Percentiles rank a stretch among this genome's conserved stretches.
These are phyloP conservation scores for Neomorphus geoffroyi DNA, from an alignment of 2,797 vertebrate genomes.

Conservation along the genomic window DNA sequence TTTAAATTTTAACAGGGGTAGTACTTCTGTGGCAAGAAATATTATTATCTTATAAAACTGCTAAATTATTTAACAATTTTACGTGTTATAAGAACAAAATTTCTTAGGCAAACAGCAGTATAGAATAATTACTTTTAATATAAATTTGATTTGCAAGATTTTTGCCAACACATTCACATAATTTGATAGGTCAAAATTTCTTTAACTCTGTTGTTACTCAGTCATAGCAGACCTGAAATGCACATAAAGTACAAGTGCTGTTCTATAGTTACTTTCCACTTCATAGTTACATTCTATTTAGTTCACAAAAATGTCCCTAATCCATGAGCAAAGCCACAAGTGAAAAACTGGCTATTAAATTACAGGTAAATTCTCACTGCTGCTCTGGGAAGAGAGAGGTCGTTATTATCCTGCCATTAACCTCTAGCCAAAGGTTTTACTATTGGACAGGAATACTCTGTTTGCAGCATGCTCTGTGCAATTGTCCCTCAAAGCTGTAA, in stretches of 20 bases:
- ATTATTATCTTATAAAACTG: not conserved
- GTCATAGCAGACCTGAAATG: not conserved
- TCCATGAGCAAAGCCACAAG: not conserved
- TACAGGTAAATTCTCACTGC: not conserved
- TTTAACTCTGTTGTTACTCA: not conserved
- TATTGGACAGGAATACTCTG: accelerated
- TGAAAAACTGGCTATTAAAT: not conserved
- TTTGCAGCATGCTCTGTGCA: not conserved
- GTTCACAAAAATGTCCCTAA: not conserved
- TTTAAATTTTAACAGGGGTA: not conserved
- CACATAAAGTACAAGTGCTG: not conserved
- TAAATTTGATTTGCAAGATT: not conserved
- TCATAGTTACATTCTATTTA: not conserved
- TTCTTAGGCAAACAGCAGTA: not conserved
- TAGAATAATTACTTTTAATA: not conserved
- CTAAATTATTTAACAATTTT: not conserved
- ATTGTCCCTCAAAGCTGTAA: not conserved
- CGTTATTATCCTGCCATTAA: not conserved
- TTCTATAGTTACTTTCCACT: not conserved
- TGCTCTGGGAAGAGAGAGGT: not conserved
- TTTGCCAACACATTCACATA: not conserved
- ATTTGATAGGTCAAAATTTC: not conserved
- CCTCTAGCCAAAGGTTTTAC: not conserved
- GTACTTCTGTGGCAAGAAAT: not conserved
- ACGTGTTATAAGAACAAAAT: not conserved